Percentiles rank a stretch among this genome's conserved stretches.
Conservation (phyloP, 2,113 vertebrate genomes). For the Pseudolaguvia tuberculata region DNA sequence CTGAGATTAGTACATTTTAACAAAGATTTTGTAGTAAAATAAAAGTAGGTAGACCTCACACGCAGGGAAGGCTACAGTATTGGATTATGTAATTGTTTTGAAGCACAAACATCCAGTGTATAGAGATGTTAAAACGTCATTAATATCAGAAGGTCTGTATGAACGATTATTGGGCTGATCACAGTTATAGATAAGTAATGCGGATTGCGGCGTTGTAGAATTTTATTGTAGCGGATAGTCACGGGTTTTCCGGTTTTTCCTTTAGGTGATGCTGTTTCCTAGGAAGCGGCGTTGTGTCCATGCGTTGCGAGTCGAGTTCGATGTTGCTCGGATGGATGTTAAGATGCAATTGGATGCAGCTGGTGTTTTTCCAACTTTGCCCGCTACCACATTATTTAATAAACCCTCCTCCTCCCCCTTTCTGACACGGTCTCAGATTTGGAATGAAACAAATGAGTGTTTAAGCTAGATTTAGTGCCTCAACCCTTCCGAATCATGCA, state of each 20-base stretch:
- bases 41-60: constrained; percentile 41
- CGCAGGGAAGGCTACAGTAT: constrained; percentile 40
- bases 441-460: background rate
- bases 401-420: constrained; percentile 30
- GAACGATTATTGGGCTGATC: constrained; percentile 23
- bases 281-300: constrained; percentile 42
- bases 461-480: background rate
- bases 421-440: constrained; percentile 21
- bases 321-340: constrained; percentile 34
- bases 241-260: constrained; percentile 29
- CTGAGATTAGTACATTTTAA: constrained; percentile 44
- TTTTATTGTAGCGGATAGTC: constrained; percentile 25
- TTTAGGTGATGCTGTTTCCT: constrained; percentile 47
- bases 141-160: constrained; percentile 36
- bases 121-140: constrained; percentile 36
- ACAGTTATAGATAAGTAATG: constrained; percentile 31
- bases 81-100: constrained; percentile 30
- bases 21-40: constrained; percentile 31
- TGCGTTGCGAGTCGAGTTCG: constrained; percentile 28
- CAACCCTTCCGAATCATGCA: constrained; percentile 5
- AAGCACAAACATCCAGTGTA: constrained; percentile 46
- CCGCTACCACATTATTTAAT: constrained; percentile 35
- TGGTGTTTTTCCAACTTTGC: constrained; percentile 36
- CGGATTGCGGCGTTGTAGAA: background rate
- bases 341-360: constrained; percentile 45